Evolutionary conservation across 1,140 invertebrate species (phyloP).

Genomic region (Mizuhopecten yessoensis): DNA sequence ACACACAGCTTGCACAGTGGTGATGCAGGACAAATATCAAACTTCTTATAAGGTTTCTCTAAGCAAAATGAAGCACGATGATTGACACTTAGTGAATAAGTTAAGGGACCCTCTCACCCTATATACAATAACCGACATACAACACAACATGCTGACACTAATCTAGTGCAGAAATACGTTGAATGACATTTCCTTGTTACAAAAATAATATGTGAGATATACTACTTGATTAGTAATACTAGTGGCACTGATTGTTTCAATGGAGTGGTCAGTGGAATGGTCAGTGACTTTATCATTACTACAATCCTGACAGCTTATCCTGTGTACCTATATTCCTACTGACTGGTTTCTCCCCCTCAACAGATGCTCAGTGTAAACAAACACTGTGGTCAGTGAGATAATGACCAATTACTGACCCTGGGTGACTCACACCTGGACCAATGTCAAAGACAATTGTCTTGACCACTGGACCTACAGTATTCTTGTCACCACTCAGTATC

Average conservation of each 20-base stretch:
- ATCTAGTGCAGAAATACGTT: neutral
- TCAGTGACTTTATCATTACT: too few species aligned
- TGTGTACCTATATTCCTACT: neutral
- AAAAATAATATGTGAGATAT: neutral
- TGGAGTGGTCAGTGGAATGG: neutral
- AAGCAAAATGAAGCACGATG: too few species aligned
- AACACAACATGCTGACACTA: neutral
- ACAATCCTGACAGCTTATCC: too few species aligned
- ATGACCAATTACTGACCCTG: neutral
- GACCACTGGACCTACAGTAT: neutral
- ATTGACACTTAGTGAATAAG: too few species aligned
- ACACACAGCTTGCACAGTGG: too few species aligned
- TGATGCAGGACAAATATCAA: too few species aligned
- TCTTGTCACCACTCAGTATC: too few species aligned
- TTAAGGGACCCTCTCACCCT: too few species aligned
- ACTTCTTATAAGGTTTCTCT: too few species aligned
- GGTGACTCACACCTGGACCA: slow-evolving; percentile 9
- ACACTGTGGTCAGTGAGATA: neutral
- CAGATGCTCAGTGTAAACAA: neutral
- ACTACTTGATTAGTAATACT: too few species aligned
- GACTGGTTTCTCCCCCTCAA: neutral
- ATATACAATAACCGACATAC: too few species aligned
- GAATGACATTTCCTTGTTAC: neutral
- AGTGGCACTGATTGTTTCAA: neutral
- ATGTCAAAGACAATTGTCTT: neutral